Base-by-base conservation (phyloP, 2,888 invertebrate species). In the Dynastes grantii region DNA sequence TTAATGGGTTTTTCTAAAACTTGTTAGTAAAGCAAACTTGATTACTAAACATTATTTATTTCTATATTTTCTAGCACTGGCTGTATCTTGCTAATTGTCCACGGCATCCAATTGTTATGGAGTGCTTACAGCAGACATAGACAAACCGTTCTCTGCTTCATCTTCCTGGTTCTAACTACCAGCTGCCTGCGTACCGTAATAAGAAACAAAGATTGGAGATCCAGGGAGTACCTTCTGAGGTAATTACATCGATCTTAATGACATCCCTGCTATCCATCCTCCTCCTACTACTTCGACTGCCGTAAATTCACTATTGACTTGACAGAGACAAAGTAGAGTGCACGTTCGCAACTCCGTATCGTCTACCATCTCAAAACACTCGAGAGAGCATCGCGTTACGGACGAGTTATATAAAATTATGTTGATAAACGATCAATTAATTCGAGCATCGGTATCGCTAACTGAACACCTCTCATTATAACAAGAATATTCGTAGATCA, bases 121-220 rank as follows among this genome's bases (percentile, higher is more conserved):
- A 88, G 89, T 55, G 88, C 89, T 40, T 89, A 91, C 83, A 88
- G 90, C 9, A 88, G 89, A 81, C 87, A 89, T 84, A 86, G 90
- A 81, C 89, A 90, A 84, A 89, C 89, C 65, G 85, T 92, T 79
- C 85, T 92, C 68, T 90, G 90, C 67, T 85, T 91, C 11, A 90
- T 92, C 1, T 89, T 92, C 29, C 87, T 93, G 27, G 89, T 95
- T 29, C 89, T 94, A 40, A 90, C 92, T 0, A 88, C 92, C 1
- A 93, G 93, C 78, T 92, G 93, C 51, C 91, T 92, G 80, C 91
- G 94, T 83, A 94, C 95, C 0, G 90, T 93, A 81, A 88, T 92
- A 16, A 90, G 95, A 82, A 96, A 95, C 87, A 89, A 91, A 77
- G 95, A 95, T 85, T 96, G 96, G 96, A 90, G 92, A 75, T 94